Evolutionary conservation across 2,797 vertebrate genomes (phyloP), one percentile per base, ranked within the genome.

Genomic region (Tenualosa ilisha): DNA sequence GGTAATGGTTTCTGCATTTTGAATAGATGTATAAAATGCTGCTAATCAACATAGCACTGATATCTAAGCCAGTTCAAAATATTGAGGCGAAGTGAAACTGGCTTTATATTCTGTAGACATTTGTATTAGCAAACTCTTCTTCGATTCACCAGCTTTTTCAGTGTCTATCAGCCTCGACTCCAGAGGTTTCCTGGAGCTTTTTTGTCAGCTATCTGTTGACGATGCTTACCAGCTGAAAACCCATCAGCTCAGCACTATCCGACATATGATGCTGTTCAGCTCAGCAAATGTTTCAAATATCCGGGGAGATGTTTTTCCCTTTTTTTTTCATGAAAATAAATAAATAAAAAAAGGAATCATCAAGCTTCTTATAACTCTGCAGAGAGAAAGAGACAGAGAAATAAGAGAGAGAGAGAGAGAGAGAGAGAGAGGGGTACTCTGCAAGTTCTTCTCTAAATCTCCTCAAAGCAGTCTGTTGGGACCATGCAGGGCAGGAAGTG

Each of bases 361-460:
- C 86, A 87, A 86, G 84, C 63, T 84, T 75, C 84, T 87, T 88
- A 89, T 26, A 86, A 87, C 83, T 87, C 46, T 59, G 82, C 82
- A 86, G 49, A 86, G 63, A 26, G 63, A 65, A 24, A 65, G 63
- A 12, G 63, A 13, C 3, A 31, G 24, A 26, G 24, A 24, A n/a
- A 26, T 6, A 24, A 26, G 63, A 37, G 68, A 15, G 68, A 15
- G 68, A 75, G 68, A 40, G n/a, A 6, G n/a, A 75, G 15, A 40
- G 15, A 40, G 12, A 75, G 37, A 72, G 24, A 26, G 6, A 65
- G 9, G 31, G 20, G 53, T 54, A 54, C 75, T 84, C 12, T 83
- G 24, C 83, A 46, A 49, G 24, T 88, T 85, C 65, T 56, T 15
- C 82, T 51, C 68, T 81, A 87, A 84, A 83, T 82, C 61, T 86